A percentile compares a stretch with the other conserved stretches of the same genome.
Evolutionary conservation across 1,140 invertebrate species (phyloP).

Genomic region (Solenopsis fugax): DNA sequence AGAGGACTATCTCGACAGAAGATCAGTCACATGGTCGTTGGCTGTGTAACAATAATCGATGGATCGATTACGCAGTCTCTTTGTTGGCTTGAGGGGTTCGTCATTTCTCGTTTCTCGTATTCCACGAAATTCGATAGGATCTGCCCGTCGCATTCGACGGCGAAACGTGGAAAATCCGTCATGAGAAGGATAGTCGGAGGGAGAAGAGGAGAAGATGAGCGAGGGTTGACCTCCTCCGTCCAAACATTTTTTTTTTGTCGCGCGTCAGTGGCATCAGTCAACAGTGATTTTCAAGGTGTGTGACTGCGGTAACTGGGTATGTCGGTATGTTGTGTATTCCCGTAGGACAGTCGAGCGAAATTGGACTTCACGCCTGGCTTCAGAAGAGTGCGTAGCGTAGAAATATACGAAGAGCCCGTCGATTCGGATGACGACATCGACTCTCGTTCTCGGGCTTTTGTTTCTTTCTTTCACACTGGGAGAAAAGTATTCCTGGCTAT

Average conservation of each 20-base stretch:
- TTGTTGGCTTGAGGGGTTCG: slow-evolving; percentile 18
- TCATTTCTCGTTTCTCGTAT: slow-evolving; percentile 44
- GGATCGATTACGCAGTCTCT: slow-evolving; percentile 9
- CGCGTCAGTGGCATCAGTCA: slow-evolving; percentile 47
- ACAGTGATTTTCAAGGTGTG: slow-evolving; percentile 50
- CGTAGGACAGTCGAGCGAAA: slow-evolving; percentile 54
- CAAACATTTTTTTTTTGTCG: slow-evolving; percentile 19
- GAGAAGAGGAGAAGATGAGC: neutral
- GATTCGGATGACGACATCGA: neutral
- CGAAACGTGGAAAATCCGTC: slow-evolving; percentile 48
- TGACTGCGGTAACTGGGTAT: slow-evolving; percentile 33
- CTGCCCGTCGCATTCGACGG: slow-evolving; percentile 9
- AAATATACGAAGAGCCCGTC: slow-evolving; percentile 26
- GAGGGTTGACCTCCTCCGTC: slow-evolving; percentile 14
- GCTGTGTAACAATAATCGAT: slow-evolving; percentile 36
- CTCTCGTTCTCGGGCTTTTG: neutral
- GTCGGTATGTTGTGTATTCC: slow-evolving; percentile 11
- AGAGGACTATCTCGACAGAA: neutral
- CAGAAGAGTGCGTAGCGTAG: slow-evolving; percentile 42
- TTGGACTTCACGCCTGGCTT: slow-evolving; percentile 62
- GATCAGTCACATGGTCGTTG: neutral
- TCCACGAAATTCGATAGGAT: slow-evolving; percentile 49
- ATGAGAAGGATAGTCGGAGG: neutral
- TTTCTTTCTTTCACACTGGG: slow-evolving; percentile 9
- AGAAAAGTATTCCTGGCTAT: too few species aligned